Evolutionary conservation across 2,888 invertebrate species (phyloP).

Genomic region (Drosophila tanythrix): DNA sequence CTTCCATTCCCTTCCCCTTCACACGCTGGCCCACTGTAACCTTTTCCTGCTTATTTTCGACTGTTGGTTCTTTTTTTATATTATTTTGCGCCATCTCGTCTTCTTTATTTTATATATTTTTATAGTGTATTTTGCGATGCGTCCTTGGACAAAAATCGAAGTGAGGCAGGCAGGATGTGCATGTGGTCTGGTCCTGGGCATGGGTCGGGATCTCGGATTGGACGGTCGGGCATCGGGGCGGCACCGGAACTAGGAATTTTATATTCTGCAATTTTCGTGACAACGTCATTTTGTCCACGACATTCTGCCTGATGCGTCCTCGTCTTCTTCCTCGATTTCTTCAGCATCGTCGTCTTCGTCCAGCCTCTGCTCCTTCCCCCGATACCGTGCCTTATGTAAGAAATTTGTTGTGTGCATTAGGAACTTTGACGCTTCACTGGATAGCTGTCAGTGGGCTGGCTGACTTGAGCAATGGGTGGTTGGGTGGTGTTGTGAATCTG

Average conservation of each 20-base stretch:
- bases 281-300: constrained; percentile 83
- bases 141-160: constrained; percentile 79
- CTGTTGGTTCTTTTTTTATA: constrained; percentile 34
- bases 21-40: neutral
- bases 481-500: constrained; percentile 24
- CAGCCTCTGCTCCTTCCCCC: constrained; percentile 34
- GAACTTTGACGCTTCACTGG: constrained; percentile 84
- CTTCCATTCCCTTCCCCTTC: constrained; percentile 44
- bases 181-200: constrained; percentile 63
- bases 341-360: constrained; percentile 42
- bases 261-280: constrained; percentile 83
- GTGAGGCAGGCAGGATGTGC: constrained; percentile 53
- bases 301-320: constrained; percentile 78
- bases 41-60: constrained; percentile 37
- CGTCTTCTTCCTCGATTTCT: constrained; percentile 45
- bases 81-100: constrained; percentile 51
- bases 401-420: constrained; percentile 83
- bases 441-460: constrained; percentile 74
- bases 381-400: constrained; percentile 55
- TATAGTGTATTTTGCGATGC: constrained; percentile 67
- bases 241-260: constrained; percentile 80
- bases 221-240: constrained; percentile 41
- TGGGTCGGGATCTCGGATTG: constrained; percentile 23
- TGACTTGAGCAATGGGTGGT: constrained; percentile 22
- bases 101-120: constrained; percentile 68